These are phyloP conservation scores for Epizoanthus stellaris DNA, from an alignment of 92 coral and sea anemone species.

Conservation along the genomic window DNA sequence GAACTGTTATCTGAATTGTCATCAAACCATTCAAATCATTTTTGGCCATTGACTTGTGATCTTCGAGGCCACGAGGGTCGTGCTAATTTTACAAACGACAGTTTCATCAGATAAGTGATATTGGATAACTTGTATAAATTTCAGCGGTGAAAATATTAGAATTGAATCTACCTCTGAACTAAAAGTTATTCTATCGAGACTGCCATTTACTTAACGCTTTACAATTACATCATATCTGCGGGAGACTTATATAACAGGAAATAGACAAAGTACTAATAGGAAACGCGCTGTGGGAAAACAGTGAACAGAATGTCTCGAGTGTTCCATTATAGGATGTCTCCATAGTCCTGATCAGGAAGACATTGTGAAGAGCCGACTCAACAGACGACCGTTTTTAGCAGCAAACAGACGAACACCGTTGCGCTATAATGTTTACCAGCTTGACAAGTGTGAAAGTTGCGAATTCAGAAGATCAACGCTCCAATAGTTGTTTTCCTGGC, in stretches of 20 bases:
- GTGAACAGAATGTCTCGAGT: no score
- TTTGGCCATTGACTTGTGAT: not conserved
- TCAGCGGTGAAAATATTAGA: not conserved
- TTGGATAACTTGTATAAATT: not conserved
- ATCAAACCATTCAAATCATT: not conserved
- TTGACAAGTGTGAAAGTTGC: not conserved
- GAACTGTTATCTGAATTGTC: no score
- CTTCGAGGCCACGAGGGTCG: not conserved
- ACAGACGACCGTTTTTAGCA: not conserved
- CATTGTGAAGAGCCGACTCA: not conserved
- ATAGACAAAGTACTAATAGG: no score
- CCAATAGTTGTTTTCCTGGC: constrained; percentile 24
- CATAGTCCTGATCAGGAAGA: not conserved
- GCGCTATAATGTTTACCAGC: not conserved
- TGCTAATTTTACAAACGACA: not conserved
- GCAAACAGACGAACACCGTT: not conserved
- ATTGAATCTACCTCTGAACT: not conserved
- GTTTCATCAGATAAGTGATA: not conserved
- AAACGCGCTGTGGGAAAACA: no score
- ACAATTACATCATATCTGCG: no score
- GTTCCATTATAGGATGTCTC: not conserved
- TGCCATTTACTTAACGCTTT: no score
- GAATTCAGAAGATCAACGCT: not conserved
- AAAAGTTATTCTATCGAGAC: not conserved
- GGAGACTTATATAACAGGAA: no score